Percentiles rank a stretch among this genome's conserved stretches.
Conservation (phyloP, 1,140 invertebrate species). For the Brachionus asplanchnoidis region DNA sequence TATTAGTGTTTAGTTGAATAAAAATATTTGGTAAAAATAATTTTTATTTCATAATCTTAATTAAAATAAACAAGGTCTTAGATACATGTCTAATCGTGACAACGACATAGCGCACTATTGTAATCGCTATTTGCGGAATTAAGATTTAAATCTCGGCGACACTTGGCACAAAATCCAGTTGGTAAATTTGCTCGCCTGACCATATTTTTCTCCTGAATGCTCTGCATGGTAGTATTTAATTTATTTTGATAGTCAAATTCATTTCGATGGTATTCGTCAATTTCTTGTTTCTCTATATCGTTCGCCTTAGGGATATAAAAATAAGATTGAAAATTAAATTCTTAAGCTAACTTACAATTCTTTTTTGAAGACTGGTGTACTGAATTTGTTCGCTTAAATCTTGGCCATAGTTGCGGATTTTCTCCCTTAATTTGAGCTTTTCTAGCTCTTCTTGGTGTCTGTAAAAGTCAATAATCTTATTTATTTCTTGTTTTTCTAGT, state of each 20-base stretch:
- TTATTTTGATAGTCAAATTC: slow-evolving; percentile 7
- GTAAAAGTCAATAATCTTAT: slow-evolving; percentile 32
- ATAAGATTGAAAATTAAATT: background rate
- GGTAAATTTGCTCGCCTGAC: background rate
- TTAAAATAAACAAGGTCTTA: background rate
- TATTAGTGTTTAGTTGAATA: slow-evolving; percentile 3
- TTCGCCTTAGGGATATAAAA: background rate
- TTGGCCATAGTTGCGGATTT: slow-evolving; percentile 24
- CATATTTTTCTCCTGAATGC: background rate
- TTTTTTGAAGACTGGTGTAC: slow-evolving; percentile 2
- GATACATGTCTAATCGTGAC: background rate
- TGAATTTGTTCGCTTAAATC: slow-evolving; percentile 38
- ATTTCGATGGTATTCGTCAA: background rate
- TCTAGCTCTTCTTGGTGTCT: slow-evolving; percentile 7
- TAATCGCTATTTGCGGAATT: slow-evolving; percentile 20
- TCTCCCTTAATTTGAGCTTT: background rate
- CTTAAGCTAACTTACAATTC: background rate
- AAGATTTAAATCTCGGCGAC: background rate
- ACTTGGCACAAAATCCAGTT: background rate
- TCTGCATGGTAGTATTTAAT: slow-evolving; percentile 21
- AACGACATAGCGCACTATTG: background rate
- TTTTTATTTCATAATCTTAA: background rate
- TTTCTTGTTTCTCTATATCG: background rate
- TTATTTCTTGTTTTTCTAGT: slow-evolving; percentile 17
- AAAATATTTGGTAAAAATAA: background rate